These are phyloP conservation scores for Salvelinus fontinalis DNA, from an alignment of 2,113 vertebrate genomes.

Conservation along the genomic window DNA sequence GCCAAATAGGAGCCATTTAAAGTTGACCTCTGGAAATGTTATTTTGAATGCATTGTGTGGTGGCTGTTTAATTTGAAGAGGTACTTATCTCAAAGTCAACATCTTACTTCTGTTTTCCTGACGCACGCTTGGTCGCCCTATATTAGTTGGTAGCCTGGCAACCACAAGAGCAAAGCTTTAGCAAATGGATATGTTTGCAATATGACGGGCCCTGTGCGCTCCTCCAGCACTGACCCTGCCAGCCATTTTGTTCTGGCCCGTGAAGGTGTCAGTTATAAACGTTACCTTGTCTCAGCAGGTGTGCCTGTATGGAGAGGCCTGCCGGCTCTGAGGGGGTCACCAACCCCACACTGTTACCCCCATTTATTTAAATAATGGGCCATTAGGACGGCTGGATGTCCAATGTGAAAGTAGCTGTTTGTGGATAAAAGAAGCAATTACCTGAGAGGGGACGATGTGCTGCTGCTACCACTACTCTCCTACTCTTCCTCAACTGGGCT, in stretches of 20 bases:
- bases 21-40: constrained; percentile 80
- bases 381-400: constrained; percentile 78
- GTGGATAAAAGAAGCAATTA: constrained; percentile 84
- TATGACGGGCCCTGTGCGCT: constrained; percentile 64
- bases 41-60: constrained; percentile 75
- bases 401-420: constrained; percentile 78
- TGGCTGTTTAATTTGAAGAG: constrained; percentile 74
- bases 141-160: constrained; percentile 80
- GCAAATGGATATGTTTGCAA: constrained; percentile 71
- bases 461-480: constrained; percentile 32
- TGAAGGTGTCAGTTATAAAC: constrained; percentile 81
- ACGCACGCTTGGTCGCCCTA: constrained; percentile 69
- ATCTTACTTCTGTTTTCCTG: constrained; percentile 76
- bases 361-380: constrained; percentile 84
- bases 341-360: constrained; percentile 75
- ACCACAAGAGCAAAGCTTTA: constrained; percentile 60
- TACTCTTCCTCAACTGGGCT: constrained; percentile 70
- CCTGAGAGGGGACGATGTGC: constrained; percentile 67
- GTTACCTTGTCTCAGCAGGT: constrained; percentile 85
- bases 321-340: constrained; percentile 71
- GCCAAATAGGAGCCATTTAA: constrained; percentile 75
- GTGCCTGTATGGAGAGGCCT: constrained; percentile 79
- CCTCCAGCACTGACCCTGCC: constrained; percentile 75
- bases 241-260: constrained; percentile 75
- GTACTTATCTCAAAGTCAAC: constrained; percentile 77